phyloP scores from a whole-genome alignment of 1,140 invertebrate genomes.

The Saxidomus purpurata region DNA sequence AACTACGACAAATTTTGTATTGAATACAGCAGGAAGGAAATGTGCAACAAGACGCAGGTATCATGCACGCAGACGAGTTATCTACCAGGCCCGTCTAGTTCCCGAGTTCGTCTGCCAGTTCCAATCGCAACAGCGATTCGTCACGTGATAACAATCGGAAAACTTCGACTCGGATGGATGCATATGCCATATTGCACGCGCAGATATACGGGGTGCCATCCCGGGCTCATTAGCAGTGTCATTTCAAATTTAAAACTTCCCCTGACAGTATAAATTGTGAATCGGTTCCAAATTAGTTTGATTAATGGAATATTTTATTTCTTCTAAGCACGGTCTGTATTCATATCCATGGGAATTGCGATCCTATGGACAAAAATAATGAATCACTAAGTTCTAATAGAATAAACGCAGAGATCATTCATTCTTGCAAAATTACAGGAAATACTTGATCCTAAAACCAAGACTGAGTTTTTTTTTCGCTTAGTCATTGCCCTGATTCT shows the following conservation, averaged over 20 bases:
- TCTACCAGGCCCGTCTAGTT: not conserved
- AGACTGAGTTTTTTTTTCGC: too few species aligned
- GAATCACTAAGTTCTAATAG: not conserved
- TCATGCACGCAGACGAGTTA: slow-evolving; percentile 44
- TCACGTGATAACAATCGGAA: slow-evolving; percentile 67
- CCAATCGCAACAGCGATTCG: slow-evolving; percentile 47
- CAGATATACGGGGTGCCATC: slow-evolving; percentile 63
- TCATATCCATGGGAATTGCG: not conserved
- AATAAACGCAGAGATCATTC: too few species aligned
- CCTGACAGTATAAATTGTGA: slow-evolving; percentile 11
- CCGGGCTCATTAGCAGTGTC: slow-evolving; percentile 58
- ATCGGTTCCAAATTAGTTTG: slow-evolving; percentile 24
- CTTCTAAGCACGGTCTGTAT: slow-evolving; percentile 8
- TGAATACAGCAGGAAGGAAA: slow-evolving; percentile 34
- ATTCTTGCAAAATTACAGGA: too few species aligned
- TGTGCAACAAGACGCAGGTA: slow-evolving; percentile 16
- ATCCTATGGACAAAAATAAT: not conserved
- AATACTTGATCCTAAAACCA: too few species aligned
- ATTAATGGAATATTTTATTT: slow-evolving; percentile 35
- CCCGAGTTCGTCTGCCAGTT: slow-evolving; percentile 56
- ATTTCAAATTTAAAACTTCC: slow-evolving; percentile 57
- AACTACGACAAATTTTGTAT: slow-evolving; percentile 66
- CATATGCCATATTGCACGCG: slow-evolving; percentile 65
- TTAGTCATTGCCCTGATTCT: too few species aligned
- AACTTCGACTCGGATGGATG: slow-evolving; percentile 58